These are phyloP conservation scores for Xylota sylvarum DNA, from an alignment of 2,888 invertebrate genomes.

Conservation along the genomic window DNA sequence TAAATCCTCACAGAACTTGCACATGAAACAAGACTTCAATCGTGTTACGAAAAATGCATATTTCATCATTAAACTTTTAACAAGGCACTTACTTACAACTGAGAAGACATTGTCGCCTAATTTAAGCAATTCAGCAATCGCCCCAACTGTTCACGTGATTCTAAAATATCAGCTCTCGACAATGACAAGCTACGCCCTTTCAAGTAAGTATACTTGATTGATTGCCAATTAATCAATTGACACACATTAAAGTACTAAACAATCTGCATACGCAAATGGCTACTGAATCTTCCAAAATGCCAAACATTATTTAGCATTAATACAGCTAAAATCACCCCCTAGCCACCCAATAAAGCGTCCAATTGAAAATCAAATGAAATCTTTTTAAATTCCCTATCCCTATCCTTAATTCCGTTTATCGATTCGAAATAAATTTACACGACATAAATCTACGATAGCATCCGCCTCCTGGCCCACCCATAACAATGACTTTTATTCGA, in stretches of 20 bases:
- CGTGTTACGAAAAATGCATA: too few species aligned
- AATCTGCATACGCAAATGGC: not conserved
- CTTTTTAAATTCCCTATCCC: slow-evolving; percentile 44
- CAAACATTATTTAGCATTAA: slow-evolving; percentile 37
- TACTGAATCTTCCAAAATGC: slow-evolving; percentile 4
- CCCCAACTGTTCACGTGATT: not conserved
- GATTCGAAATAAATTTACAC: slow-evolving; percentile 69
- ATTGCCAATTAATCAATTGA: slow-evolving; percentile 8
- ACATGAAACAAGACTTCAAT: too few species aligned
- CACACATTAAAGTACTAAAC: not conserved
- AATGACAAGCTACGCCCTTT: not conserved
- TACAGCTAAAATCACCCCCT: slow-evolving; percentile 26
- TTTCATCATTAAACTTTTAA: too few species aligned
- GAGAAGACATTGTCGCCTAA: too few species aligned
- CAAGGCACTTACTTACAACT: too few species aligned
- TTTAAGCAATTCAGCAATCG: too few species aligned
- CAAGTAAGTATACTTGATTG: not conserved
- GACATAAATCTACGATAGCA: slow-evolving; percentile 62
- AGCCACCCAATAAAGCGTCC: slow-evolving; percentile 33
- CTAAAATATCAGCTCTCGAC: not conserved
- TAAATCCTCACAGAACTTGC: too few species aligned
- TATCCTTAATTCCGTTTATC: slow-evolving; percentile 53
- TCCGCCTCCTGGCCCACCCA: slow-evolving; percentile 1
- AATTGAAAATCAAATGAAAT: slow-evolving; percentile 59
- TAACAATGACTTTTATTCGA: slow-evolving; percentile 61